Conservation (phyloP, 2,113 vertebrate species). For the Microtus richardsoni region DNA sequence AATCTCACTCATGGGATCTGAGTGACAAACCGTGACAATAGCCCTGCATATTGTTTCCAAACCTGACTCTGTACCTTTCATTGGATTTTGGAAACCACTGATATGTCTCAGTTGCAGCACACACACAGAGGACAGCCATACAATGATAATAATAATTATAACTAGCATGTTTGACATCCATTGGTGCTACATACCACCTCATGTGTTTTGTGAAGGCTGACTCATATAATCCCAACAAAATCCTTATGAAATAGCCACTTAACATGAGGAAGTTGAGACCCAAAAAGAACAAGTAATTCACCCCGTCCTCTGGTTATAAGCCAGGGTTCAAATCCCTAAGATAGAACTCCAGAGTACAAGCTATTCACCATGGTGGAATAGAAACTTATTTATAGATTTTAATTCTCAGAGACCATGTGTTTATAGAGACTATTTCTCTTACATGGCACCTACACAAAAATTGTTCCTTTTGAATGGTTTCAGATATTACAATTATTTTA, state of each 20-base stretch:
- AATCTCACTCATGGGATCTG: background rate
- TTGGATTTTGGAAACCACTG: background rate
- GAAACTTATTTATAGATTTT: slow-evolving; percentile 26
- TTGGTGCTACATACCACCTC: background rate
- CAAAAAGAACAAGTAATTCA: background rate
- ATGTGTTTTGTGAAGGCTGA: background rate
- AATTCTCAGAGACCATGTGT: background rate
- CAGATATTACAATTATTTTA: slow-evolving; percentile 24
- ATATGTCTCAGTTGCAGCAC: background rate
- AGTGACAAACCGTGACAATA: background rate
- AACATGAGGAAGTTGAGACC: slow-evolving; percentile 14
- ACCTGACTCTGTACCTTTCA: background rate
- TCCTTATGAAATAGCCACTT: background rate
- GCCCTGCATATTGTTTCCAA: background rate
- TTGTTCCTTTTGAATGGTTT: slow-evolving; percentile 14
- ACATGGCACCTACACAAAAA: background rate
- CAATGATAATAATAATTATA: background rate
- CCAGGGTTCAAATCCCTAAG: background rate
- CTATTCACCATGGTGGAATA: background rate
- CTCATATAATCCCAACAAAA: slow-evolving; percentile 11
- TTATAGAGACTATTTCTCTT: background rate
- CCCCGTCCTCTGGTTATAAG: background rate
- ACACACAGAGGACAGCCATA: background rate
- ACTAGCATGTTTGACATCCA: background rate
- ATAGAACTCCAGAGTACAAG: background rate